These are phyloP conservation scores for Chanos chanos DNA, from an alignment of 2,797 vertebrate species.

Conservation along the genomic window DNA sequence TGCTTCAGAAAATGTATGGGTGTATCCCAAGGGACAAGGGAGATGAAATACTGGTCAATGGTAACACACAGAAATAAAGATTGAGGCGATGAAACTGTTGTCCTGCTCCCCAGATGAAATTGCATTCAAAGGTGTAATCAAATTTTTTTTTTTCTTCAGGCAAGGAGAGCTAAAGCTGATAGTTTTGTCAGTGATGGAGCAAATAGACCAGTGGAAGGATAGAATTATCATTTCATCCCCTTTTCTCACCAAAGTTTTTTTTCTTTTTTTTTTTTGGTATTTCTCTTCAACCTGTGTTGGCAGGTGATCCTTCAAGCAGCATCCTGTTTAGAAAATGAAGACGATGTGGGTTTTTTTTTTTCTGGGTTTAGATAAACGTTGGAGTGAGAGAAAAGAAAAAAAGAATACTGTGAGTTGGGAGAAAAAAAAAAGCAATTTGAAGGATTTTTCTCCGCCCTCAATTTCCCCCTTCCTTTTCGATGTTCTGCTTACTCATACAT, in stretches of 20 bases:
- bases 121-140: constrained; percentile 53
- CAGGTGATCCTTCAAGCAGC: constrained; percentile 55
- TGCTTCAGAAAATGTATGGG: constrained; percentile 20
- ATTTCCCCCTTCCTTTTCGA: background rate
- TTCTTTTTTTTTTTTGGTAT: constrained; percentile 15
- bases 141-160: constrained; percentile 45
- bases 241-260: constrained; percentile 27
- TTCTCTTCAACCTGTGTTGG: constrained; percentile 45
- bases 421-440: constrained; percentile 52
- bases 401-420: constrained; percentile 48
- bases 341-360: constrained; percentile 62
- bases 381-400: constrained; percentile 54
- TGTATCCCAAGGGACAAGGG: constrained; percentile 1
- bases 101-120: constrained; percentile 52
- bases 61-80: constrained; percentile 48
- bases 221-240: constrained; percentile 55
- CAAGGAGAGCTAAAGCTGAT: constrained; percentile 10
- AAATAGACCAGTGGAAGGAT: constrained; percentile 34
- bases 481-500: constrained; percentile 61
- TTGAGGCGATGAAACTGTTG: constrained; percentile 47
- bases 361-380: constrained; percentile 37
- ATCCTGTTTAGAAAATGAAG: constrained; percentile 50
- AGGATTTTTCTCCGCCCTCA: background rate
- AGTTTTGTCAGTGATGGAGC: constrained; percentile 38
- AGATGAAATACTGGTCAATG: constrained; percentile 50